These are phyloP conservation scores for Falcaria lacertinaria DNA, from an alignment of 2,888 invertebrate species.

Conservation along the genomic window DNA sequence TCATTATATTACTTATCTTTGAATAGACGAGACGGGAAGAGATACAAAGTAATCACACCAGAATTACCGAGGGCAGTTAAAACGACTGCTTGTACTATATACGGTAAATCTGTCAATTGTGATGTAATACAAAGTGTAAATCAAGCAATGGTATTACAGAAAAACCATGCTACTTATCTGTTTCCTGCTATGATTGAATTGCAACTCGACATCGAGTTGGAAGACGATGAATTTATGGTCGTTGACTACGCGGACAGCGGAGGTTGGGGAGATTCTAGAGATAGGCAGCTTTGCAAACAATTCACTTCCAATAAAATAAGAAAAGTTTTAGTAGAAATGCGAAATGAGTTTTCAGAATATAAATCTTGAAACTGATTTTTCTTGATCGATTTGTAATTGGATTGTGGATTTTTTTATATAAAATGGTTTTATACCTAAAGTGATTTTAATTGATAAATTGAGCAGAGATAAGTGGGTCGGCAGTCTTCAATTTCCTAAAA, in stretches of 20 bases:
- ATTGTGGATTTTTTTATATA: not conserved
- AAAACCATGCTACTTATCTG: slow-evolving; percentile 14
- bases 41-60: slow-evolving; percentile 38
- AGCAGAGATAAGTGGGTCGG: too few species aligned
- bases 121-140: slow-evolving; percentile 22
- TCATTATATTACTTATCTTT: slow-evolving; percentile 44
- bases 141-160: slow-evolving; percentile 25
- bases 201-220: slow-evolving; percentile 34
- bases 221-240: slow-evolving; percentile 30
- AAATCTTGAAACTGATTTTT: slow-evolving; percentile 1
- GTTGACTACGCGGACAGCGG: slow-evolving; percentile 40
- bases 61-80: slow-evolving; percentile 37
- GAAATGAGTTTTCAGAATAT: slow-evolving; percentile 25
- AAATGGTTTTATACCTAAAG: not conserved
- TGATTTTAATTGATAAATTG: too few species aligned
- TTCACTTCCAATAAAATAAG: slow-evolving; percentile 42
- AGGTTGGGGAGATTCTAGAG: slow-evolving; percentile 48
- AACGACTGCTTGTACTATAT: slow-evolving; percentile 16
- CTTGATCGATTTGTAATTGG: not conserved
- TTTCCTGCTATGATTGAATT: slow-evolving; percentile 41
- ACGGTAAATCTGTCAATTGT: slow-evolving; percentile 18
- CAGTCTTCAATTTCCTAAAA: too few species aligned
- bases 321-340: slow-evolving; percentile 36
- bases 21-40: slow-evolving; percentile 33
- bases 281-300: slow-evolving; percentile 40